Evolutionary conservation across 2,113 vertebrate genomes (phyloP), one percentile per base, ranked within the genome.

Genomic region (Spilogale gracilis): DNA sequence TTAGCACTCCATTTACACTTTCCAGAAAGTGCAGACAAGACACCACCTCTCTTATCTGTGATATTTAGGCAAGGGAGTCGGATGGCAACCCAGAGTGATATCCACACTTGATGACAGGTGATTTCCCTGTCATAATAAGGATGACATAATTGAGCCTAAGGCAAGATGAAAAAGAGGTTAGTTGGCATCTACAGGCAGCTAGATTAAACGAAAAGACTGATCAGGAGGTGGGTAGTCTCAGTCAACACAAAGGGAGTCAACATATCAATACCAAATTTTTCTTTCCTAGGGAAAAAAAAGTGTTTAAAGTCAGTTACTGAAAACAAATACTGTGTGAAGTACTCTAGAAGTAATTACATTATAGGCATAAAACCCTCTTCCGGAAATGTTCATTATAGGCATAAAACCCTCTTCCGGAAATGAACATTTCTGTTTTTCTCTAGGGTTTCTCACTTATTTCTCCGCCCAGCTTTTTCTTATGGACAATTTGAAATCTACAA

Each of bases 111-210:
- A 67, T 87, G 88, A 95, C 50, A 80, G 74, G 54, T 95, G 81
- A 93, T 89, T 58, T 92, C 81, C 86, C 74, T 94, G 14, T 96
- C 82, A 85, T 48, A 92, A 89, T 71, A 95, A 81, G 21, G 61
- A 69, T 52, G 32, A 85, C 83, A 82, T 78, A 80, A 52, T 16
- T 63, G 60, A 92, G 43, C 65, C 91, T 69, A 58, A 20, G 45
- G 65, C 45, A 96, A 92, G 52, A 79, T 82, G 56, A 52, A 84
- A 80, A 83, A 78, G 65, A 84, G 25, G n/a, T 71, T 91, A 43
- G 20, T 67, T 80, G 65, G 56, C 25, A 81, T 9, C 63, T 86
- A 16, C 16, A 65, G 45, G 56, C 27, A 74, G 74, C 56, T 65
- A 65, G 32, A 16, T 60, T 50, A 25, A 25, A n/a, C 65, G 67